Evolutionary conservation across 2,113 vertebrate species (phyloP).

Genomic region (Brienomyrus longianalis): DNA sequence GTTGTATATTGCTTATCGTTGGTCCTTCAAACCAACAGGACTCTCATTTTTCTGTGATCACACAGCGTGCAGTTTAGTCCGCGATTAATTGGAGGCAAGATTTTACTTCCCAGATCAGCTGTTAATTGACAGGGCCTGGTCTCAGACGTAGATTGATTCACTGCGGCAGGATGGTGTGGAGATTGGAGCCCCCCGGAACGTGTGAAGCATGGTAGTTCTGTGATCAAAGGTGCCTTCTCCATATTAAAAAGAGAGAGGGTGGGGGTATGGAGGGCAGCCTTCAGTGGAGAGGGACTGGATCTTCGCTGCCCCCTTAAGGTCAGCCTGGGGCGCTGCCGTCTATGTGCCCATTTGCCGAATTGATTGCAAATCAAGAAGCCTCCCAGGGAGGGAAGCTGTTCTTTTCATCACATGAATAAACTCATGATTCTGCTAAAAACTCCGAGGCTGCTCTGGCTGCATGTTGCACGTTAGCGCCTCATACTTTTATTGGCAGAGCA

Average conservation of each 20-base stretch:
- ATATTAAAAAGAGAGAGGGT: background rate
- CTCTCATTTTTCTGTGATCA: background rate
- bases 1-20: background rate
- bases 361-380: background rate
- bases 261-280: too few relatives aligned
- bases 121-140: slow-evolving; percentile 35
- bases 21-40: background rate
- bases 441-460: background rate
- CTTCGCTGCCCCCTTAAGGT: background rate
- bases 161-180: slow-evolving; percentile 24
- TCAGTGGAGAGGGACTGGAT: background rate
- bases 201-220: background rate
- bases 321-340: background rate
- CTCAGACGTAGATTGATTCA: slow-evolving; percentile 33
- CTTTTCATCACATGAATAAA: background rate
- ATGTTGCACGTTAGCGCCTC: background rate
- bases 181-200: slow-evolving; percentile 7
- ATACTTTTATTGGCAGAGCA: background rate
- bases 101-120: slow-evolving; percentile 38
- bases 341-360: background rate
- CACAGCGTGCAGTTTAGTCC: background rate
- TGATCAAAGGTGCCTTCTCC: slow-evolving; percentile 9
- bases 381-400: background rate
- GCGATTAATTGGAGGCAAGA: slow-evolving; percentile 29
- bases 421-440: background rate